phyloP scores from a whole-genome alignment of 1,140 invertebrate species.

The Cephus cinctus region DNA sequence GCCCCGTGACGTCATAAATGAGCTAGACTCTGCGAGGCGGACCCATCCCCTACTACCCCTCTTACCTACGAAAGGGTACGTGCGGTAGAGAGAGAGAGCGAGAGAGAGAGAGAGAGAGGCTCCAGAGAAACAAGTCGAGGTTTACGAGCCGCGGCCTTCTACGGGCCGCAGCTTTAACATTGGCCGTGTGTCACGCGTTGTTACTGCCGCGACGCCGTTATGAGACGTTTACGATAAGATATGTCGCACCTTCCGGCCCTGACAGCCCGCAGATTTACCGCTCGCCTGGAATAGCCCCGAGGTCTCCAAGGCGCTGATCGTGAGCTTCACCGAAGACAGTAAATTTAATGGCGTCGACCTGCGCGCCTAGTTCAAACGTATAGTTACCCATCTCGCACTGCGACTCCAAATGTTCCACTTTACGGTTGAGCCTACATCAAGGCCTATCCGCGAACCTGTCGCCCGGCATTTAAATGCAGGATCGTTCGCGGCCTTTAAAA shows the following conservation, averaged over 20 bases:
- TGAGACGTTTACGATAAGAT: constrained; percentile 53
- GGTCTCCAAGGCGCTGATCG: too few species aligned
- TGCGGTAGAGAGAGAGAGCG: constrained; percentile 8
- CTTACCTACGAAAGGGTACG: not conserved
- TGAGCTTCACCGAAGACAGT: too few species aligned
- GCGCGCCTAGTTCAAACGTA: too few species aligned
- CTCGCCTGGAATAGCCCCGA: constrained; percentile 5
- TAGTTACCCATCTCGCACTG: too few species aligned
- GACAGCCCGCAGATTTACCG: constrained; percentile 39
- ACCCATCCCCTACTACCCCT: constrained; percentile 10
- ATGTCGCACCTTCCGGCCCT: constrained; percentile 44
- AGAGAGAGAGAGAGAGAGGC: constrained; percentile 2
- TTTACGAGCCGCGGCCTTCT: constrained; percentile 34
- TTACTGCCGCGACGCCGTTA: constrained; percentile 44
- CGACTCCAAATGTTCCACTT: too few species aligned
- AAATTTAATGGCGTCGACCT: too few species aligned
- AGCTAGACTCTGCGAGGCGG: constrained; percentile 12
- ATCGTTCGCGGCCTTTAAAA: too few species aligned
- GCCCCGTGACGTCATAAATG: constrained; percentile 31
- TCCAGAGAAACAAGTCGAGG: constrained; percentile 14
- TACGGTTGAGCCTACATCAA: too few species aligned
- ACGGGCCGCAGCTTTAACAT: constrained; percentile 35
- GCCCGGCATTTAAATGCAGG: too few species aligned
- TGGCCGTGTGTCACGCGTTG: constrained; percentile 47
- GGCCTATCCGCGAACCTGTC: too few species aligned